Evolutionary conservation across 2,113 vertebrate species (phyloP).

Genomic region (Psammodynastes pulverulentus): DNA sequence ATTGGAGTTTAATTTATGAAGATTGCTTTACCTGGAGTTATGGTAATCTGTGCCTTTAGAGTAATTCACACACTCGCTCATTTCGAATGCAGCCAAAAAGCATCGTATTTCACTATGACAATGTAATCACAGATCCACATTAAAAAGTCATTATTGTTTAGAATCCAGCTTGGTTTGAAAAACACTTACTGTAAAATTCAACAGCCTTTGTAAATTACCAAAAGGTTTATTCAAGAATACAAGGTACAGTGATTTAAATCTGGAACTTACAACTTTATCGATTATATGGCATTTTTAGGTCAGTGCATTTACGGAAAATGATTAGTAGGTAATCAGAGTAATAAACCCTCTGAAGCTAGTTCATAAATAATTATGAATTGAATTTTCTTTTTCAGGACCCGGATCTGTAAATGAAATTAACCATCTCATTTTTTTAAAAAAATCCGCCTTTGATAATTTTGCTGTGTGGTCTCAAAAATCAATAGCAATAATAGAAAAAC

Average conservation of each 20-base stretch:
- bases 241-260: slow-evolving; percentile 84
- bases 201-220: slow-evolving; percentile 91
- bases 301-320: slow-evolving; percentile 73
- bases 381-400: slow-evolving; percentile 48
- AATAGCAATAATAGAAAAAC: background rate
- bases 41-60: slow-evolving; percentile 79
- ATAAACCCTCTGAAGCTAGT: slow-evolving; percentile 70
- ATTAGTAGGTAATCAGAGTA: slow-evolving; percentile 81
- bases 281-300: slow-evolving; percentile 72
- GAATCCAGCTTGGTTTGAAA: slow-evolving; percentile 92
- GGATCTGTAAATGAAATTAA: slow-evolving; percentile 32
- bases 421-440: background rate
- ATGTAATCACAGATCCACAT: slow-evolving; percentile 99
- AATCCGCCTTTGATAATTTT: background rate
- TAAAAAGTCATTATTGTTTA: slow-evolving; percentile 99
- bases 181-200: slow-evolving; percentile 94
- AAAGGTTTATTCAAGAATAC: slow-evolving; percentile 89
- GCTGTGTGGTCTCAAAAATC: background rate
- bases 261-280: slow-evolving; percentile 81
- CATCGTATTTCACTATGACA: slow-evolving; percentile 96
- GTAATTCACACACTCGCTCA: slow-evolving; percentile 88
- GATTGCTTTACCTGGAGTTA: slow-evolving; percentile 88
- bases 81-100: slow-evolving; percentile 85
- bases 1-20: slow-evolving; percentile 99
- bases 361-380: slow-evolving; percentile 73